Percentiles rank a stretch among this genome's conserved stretches.
Evolutionary conservation across 2,888 invertebrate species (phyloP).

Genomic region (Molanna angustata): DNA sequence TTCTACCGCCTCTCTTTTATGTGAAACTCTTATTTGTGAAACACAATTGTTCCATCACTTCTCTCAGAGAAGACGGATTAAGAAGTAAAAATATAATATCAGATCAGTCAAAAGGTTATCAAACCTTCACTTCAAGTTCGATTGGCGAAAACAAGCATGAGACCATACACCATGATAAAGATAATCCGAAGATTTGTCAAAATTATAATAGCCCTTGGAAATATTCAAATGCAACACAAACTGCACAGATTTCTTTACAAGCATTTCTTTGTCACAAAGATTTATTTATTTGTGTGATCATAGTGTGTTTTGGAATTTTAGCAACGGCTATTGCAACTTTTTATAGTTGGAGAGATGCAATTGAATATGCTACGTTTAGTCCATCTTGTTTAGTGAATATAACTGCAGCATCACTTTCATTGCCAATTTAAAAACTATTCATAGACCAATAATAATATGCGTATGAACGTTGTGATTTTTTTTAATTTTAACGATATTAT

Average conservation of each 20-base stretch:
- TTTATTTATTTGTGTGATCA: conserved; percentile 52
- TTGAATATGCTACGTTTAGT: conserved; percentile 62
- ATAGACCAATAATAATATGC: not conserved
- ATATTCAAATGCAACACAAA: too few relatives aligned
- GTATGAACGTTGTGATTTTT: too few relatives aligned
- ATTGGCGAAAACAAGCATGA: not conserved
- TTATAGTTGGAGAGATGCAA: conserved; percentile 64
- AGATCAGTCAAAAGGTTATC: not conserved
- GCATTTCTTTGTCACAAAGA: conserved; percentile 41
- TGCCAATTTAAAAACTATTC: conserved; percentile 1
- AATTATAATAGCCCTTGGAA: too few relatives aligned
- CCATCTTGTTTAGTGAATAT: conserved; percentile 72
- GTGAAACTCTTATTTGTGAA: conserved; percentile 52
- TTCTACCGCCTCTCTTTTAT: conserved; percentile 81
- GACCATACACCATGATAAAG: not conserved
- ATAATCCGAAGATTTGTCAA: not conserved
- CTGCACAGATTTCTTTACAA: not conserved
- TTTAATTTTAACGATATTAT: too few relatives aligned
- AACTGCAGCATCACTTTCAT: conserved; percentile 44
- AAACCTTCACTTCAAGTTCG: not conserved
- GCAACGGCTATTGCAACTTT: conserved; percentile 70
- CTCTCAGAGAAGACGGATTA: not conserved
- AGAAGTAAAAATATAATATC: not conserved
- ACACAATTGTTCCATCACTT: not conserved
- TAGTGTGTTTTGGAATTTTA: conserved; percentile 60